Evolutionary conservation across 2,113 vertebrate genomes (phyloP).

Genomic region (Herpetotheres cachinnans): DNA sequence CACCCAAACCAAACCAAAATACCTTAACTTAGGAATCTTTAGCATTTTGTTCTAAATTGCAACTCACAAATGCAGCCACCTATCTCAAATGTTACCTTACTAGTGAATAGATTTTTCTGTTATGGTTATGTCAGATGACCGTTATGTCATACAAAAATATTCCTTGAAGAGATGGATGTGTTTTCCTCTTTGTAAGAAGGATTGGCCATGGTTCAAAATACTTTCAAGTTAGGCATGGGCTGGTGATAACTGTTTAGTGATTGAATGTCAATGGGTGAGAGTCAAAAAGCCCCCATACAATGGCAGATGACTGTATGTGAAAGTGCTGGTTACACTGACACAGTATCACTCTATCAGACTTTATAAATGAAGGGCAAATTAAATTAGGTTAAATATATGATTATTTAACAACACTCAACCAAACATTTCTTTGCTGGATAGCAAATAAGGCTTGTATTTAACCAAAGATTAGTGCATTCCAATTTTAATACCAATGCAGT

Average conservation of each 20-base stretch:
- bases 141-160: not conserved
- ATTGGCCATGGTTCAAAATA: constrained; percentile 54
- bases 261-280: constrained; percentile 33
- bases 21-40: not conserved
- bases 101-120: constrained; percentile 1
- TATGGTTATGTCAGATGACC: not conserved
- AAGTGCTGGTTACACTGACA: constrained; percentile 30
- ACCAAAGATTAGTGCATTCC: constrained; percentile 69
- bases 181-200: constrained; percentile 12
- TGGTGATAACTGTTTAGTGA: constrained; percentile 61
- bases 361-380: constrained; percentile 71
- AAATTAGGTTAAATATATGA: constrained; percentile 72
- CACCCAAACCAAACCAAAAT: not conserved
- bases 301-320: not conserved
- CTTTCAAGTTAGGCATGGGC: constrained; percentile 38
- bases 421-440: constrained; percentile 66
- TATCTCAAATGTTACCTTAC: not conserved
- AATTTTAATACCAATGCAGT: constrained; percentile 58
- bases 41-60: not conserved
- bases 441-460: constrained; percentile 75
- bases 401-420: constrained; percentile 73
- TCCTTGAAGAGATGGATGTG: constrained; percentile 7
- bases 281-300: not conserved
- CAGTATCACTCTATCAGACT: constrained; percentile 21
- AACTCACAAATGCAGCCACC: not conserved